Conservation (phyloP, 2,113 vertebrate genomes). For the Muntiacus reevesi region DNA sequence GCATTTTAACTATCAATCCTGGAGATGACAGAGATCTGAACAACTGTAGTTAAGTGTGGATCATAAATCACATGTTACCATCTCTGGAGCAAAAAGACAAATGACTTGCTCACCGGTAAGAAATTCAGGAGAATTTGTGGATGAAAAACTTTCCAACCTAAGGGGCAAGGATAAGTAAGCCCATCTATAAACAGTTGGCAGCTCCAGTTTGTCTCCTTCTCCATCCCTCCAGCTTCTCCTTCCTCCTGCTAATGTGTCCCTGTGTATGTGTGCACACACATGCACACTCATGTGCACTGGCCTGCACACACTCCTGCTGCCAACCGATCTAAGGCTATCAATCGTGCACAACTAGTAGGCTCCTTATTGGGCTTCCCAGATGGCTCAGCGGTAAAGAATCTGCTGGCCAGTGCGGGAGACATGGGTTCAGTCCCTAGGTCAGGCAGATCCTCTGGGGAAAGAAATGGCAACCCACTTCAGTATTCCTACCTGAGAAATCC, state of each 20-base stretch:
- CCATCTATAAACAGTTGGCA: background rate
- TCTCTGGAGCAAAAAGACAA: constrained; percentile 38
- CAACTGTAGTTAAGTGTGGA: constrained; percentile 29
- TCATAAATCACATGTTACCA: constrained; percentile 38
- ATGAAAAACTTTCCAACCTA: constrained; percentile 13
- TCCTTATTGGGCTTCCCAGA: background rate
- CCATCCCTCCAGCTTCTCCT: background rate
- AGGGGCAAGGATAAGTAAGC: background rate
- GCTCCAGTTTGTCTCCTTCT: background rate
- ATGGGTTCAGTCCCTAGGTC: background rate
- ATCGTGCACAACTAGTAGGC: background rate
- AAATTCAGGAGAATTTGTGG: constrained; percentile 53
- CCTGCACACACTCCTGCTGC: background rate
- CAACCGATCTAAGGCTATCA: background rate
- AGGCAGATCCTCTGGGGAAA: background rate
- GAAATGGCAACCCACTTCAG: background rate
- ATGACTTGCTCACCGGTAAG: background rate
- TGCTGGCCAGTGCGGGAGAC: background rate
- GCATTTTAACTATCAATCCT: constrained; percentile 2
- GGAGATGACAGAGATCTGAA: constrained; percentile 23
- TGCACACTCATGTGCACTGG: background rate
- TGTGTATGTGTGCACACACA: background rate
- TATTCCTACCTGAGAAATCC: background rate
- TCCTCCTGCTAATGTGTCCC: too few relatives aligned
- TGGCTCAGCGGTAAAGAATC: background rate